Percentiles rank a stretch among this genome's conserved stretches.
phyloP scores from a whole-genome alignment of 35 echinoderm and acorn worm species.

The Anneissia japonica region DNA sequence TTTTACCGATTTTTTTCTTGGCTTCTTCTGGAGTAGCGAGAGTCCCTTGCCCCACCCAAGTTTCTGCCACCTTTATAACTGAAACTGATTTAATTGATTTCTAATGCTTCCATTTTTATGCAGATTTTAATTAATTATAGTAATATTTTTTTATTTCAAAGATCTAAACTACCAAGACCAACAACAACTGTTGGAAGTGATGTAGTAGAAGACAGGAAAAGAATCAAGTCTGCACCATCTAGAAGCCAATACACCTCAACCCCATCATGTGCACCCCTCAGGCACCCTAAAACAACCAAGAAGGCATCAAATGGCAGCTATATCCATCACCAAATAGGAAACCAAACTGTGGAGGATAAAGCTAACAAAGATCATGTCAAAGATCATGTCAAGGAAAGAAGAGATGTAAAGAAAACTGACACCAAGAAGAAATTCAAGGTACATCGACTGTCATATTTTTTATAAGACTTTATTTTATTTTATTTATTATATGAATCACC shows the following conservation, averaged over 20 bases:
- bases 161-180: conserved; percentile 55
- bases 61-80: no score
- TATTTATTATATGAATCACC: no score
- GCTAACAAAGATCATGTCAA: background rate
- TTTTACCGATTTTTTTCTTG: no score
- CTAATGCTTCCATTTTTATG: no score
- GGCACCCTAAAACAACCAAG: background rate
- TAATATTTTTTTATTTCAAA: background rate
- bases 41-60: no score
- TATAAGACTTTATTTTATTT: no score
- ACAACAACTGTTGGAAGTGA: background rate
- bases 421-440: background rate
- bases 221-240: conserved; percentile 44
- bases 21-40: no score
- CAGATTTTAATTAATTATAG: no score
- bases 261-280: background rate
- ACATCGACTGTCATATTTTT: background rate
- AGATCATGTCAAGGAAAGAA: background rate
- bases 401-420: background rate
- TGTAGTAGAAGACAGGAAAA: background rate
- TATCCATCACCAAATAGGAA: background rate
- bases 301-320: background rate
- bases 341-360: background rate
- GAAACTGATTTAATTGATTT: no score
- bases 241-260: background rate